Base-by-base conservation (phyloP, 2,888 invertebrate genomes). In the Oligia latruncula region DNA sequence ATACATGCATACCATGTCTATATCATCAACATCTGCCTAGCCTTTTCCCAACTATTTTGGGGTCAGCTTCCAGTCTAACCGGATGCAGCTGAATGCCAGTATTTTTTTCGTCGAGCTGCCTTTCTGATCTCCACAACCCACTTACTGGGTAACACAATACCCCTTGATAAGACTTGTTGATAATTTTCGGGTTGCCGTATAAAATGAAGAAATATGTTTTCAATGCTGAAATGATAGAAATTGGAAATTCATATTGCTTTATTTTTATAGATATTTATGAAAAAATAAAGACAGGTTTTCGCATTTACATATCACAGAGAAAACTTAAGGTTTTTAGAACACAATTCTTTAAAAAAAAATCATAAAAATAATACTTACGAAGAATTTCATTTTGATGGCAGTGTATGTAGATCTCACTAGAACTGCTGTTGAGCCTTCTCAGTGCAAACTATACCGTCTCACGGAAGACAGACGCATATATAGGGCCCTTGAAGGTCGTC, bases 361-460 rank as follows among this genome's bases (percentile, higher is more conserved):
- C n/a, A 46, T 49, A 0, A 52, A 65, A 23, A 81, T 20, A 76
- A 68, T 83, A 96, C 96, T 95, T 92, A 97, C 96, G 88, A 93
- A 90, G 96, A 92, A 96, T 96, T 97, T 97, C 96, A 96, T 96
- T 88, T 93, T 96, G 94, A 92, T 89, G 90, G 84, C 60, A 87
- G 88, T 90, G 67, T 82, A 81, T 90, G 91, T 88, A 93, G 92
- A 92, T 95, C 91, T 94, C 95, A 96, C 95, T 92, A 95, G 96
- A 96, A 96, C 96, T 96, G 96, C 96, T 93, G 82, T 83, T 72
- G 88, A 92, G 96, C 95, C 96, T 96, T 96, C 96, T 92, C 76
- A 94, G 94, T 93, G 95, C 94, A 95, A 95, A 97, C 96, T 96
- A 94, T 96, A 89, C 91, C 82, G 89, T 90, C 89, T 93, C 90